Percentiles rank a stretch among this genome's conserved stretches.
These are phyloP conservation scores for Heliconius hortense DNA, from an alignment of 2,888 invertebrate species.

Conservation along the genomic window DNA sequence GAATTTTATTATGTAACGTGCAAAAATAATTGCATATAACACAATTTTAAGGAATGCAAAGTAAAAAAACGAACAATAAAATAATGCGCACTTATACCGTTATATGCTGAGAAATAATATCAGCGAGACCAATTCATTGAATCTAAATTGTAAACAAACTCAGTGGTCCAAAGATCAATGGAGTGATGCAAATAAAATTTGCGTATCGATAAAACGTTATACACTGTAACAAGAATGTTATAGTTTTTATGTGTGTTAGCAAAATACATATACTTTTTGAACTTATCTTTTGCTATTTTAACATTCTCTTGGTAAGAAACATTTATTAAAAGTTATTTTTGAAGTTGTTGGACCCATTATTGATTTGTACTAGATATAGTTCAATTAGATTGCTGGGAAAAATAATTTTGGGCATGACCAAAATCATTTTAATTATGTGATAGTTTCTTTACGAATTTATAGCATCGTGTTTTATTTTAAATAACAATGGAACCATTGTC, in stretches of 20 bases:
- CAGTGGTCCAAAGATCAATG: constrained; percentile 60
- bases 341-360: not conserved
- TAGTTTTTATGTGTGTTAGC: not conserved
- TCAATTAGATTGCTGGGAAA: not conserved
- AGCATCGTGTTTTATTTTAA: not conserved
- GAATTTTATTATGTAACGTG: not conserved
- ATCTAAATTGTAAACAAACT: constrained; percentile 61
- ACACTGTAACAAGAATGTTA: not conserved
- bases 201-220: constrained; percentile 14
- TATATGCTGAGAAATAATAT: constrained; percentile 46
- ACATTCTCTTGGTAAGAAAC: no score
- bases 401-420: not conserved
- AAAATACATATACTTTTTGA: not conserved
- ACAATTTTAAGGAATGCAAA: not conserved
- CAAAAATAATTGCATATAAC: not conserved
- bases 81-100: constrained; percentile 28
- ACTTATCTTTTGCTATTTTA: not conserved
- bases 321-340: no score
- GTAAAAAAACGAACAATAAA: constrained; percentile 11
- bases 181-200: constrained; percentile 53
- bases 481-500: constrained; percentile 1
- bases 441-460: not conserved
- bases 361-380: not conserved
- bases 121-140: constrained; percentile 61
- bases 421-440: not conserved